Base-by-base conservation (phyloP, 2,888 invertebrate species). In the Acleris holmiana region DNA sequence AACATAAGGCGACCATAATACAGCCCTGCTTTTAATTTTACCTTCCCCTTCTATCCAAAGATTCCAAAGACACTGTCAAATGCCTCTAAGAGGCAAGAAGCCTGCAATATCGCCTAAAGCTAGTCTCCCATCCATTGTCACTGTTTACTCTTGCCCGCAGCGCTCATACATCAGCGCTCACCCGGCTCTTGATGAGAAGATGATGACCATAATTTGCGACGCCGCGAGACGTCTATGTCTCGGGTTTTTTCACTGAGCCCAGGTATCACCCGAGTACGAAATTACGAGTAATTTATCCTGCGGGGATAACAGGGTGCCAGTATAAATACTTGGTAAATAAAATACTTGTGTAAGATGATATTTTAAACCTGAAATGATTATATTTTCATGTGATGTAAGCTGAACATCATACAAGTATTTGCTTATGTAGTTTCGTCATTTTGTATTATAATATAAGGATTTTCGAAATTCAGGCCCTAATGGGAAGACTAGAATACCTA, bases 191-290 rank as follows among this genome's bases (percentile, higher is more conserved):
- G 92, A 92, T 92, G 92, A 91, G 92, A 91, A 91, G 91, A 92
- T 92, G 92, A 92, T 92, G 90, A 91, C 88, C 79, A 88, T 91
- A 88, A 92, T 92, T 92, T 92, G 90, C 91, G 92, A 91, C 90
- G 90, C 92, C 89, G 89, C 91, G 84, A 91, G 92, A 92, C 91
- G 91, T 90, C 91, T 92, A 91, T 91, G 91, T 91, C 88, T 89
- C 91, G 85, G 85, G 88, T 92, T 92, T 91, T 92, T 92, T 91
- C 88, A 87, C 88, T 83, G 85, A 79, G 86, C 89, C 86, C 90
- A 91, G 91, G 92, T 92, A 92, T 91, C 90, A 90, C 87, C 86
- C 85, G 82, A 84, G 88, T 87, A 88, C 90, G 80, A 91, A 91
- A 92, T 92, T 91, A 91, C 91, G 78, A 83, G 89, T 91, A 89